Evolutionary conservation across 2,888 invertebrate genomes (phyloP).

Genomic region (Galerucella nymphaeae): DNA sequence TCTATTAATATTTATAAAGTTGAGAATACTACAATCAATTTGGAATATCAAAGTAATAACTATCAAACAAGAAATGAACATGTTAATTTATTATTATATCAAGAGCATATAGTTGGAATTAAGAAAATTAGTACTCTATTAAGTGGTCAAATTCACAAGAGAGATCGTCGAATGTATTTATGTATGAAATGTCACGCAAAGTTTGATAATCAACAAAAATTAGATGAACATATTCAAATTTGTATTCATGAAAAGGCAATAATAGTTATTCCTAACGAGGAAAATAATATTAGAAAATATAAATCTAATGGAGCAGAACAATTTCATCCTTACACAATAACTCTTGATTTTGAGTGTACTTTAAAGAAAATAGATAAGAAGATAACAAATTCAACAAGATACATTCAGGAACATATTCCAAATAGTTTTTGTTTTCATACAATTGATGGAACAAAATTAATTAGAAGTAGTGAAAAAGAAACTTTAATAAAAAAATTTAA

Average conservation of each 20-base stretch:
- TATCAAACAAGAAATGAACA: no score
- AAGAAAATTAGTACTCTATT: no score
- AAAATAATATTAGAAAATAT: neutral
- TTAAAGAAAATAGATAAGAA: slow-evolving; percentile 10
- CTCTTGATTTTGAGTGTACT: neutral
- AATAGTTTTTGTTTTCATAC: slow-evolving; percentile 17
- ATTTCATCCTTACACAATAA: neutral
- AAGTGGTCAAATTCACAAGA: neutral
- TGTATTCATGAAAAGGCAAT: neutral
- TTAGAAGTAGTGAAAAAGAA: slow-evolving; percentile 8
- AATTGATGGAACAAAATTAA: slow-evolving; percentile 17
- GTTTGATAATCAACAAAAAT: neutral
- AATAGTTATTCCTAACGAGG: neutral
- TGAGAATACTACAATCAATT: no score
- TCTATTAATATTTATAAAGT: no score
- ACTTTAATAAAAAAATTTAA: slow-evolving; percentile 22
- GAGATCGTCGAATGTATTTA: slow-evolving; percentile 4
- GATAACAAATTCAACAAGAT: no score
- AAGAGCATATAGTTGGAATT: no score
- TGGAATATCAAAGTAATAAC: no score
- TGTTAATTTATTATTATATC: no score
- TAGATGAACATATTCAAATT: neutral
- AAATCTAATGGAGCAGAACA: neutral
- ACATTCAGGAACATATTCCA: slow-evolving; percentile 15
- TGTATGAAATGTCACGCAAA: neutral